Evolutionary conservation across 2,888 invertebrate genomes (phyloP).

Genomic region (Scaptomyza cyrtandrae): DNA sequence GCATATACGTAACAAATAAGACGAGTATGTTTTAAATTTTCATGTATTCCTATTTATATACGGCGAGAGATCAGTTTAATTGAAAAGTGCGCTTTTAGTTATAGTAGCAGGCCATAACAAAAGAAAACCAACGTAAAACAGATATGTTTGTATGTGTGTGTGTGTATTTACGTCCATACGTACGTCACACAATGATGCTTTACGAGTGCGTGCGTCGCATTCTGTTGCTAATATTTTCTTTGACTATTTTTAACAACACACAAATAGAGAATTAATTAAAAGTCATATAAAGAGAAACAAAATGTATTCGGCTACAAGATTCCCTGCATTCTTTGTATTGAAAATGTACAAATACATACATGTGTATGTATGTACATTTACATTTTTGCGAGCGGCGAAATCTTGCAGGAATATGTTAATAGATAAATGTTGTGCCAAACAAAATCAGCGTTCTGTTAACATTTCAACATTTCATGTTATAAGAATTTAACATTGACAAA

Average conservation of each 20-base stretch:
- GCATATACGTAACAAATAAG: conserved; percentile 14
- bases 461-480: too few species aligned
- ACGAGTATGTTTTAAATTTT: conserved; percentile 24
- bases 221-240: conserved; percentile 19
- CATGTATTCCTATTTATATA: conserved; percentile 25
- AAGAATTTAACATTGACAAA: background rate
- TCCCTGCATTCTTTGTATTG: background rate
- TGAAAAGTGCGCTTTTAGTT: conserved; percentile 20
- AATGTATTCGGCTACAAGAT: background rate
- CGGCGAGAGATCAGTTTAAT: conserved; percentile 34
- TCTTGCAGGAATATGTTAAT: too few species aligned
- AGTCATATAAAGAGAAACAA: background rate
- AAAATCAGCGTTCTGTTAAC: too few species aligned
- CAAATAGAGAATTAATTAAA: background rate
- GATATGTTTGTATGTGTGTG: background rate
- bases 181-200: conserved; percentile 19
- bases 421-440: too few species aligned
- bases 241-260: conserved; percentile 44
- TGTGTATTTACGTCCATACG: conserved; percentile 1
- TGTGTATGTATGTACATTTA: too few species aligned
- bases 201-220: conserved; percentile 12
- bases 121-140: background rate
- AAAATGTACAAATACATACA: too few species aligned
- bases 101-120: conserved; percentile 4
- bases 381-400: background rate